Evolutionary conservation across 2,797 vertebrate genomes (phyloP).

Genomic region (Sardinella longiceps): DNA sequence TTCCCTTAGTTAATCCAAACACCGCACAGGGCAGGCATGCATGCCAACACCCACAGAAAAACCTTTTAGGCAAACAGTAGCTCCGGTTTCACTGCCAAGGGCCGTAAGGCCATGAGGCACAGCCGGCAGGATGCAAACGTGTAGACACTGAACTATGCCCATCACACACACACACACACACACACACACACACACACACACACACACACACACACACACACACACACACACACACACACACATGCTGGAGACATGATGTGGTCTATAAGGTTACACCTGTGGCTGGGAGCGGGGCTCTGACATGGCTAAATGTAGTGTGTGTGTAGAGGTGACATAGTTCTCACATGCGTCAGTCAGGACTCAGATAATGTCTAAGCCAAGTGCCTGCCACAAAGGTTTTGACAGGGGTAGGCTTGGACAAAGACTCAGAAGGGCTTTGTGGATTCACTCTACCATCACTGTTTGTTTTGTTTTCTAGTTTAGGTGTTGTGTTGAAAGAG

Average conservation of each 20-base stretch:
- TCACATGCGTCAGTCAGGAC: not conserved
- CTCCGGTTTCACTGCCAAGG: constrained; percentile 37
- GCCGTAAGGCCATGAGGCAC: constrained; percentile 4
- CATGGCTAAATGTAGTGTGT: not conserved
- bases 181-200: constrained; percentile 48
- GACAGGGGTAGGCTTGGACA: not conserved
- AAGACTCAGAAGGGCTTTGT: not conserved
- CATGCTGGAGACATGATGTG: constrained; percentile 63
- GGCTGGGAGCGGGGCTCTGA: constrained; percentile 52
- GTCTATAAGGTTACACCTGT: constrained; percentile 41
- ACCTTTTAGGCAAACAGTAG: constrained; percentile 38
- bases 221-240: constrained; percentile 48
- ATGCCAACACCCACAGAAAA: constrained; percentile 23
- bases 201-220: constrained; percentile 17
- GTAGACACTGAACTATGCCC: constrained; percentile 68
- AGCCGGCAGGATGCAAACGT: constrained; percentile 60
- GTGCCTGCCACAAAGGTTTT: constrained; percentile 7
- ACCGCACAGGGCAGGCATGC: not conserved
- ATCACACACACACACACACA: constrained; percentile 10
- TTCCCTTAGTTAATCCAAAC: constrained; percentile 46
- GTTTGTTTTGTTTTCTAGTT: not conserved
- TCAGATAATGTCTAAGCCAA: not conserved
- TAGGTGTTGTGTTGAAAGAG: too few relatives aligned
- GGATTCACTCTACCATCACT: not conserved
- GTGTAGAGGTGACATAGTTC: constrained; percentile 46